These are phyloP conservation scores for Aviceda subcristata DNA, from an alignment of 2,113 vertebrate species.

Conservation along the genomic window DNA sequence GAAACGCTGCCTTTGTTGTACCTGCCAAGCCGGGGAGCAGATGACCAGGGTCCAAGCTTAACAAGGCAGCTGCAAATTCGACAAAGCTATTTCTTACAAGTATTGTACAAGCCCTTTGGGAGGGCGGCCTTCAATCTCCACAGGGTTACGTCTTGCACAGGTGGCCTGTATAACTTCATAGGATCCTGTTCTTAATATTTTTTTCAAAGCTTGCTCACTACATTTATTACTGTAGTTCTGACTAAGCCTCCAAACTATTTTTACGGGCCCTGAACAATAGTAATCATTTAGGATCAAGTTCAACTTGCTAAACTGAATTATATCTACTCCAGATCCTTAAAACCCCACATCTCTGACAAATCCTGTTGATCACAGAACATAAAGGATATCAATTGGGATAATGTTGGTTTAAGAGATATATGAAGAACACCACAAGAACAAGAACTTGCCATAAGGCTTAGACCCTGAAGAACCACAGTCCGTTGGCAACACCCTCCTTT, in stretches of 20 bases:
- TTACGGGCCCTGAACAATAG: constrained; percentile 41
- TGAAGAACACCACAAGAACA: background rate
- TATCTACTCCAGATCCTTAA: background rate
- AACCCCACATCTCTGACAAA: background rate
- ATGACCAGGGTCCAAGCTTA: background rate
- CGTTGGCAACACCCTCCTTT: background rate
- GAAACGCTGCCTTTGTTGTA: background rate
- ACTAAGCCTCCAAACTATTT: constrained; percentile 67
- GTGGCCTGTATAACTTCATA: constrained; percentile 31
- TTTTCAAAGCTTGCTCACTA: constrained; percentile 46
- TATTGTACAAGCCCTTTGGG: background rate
- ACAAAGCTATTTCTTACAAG: constrained; percentile 24
- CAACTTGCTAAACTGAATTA: constrained; percentile 36
- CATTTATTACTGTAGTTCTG: constrained; percentile 61
- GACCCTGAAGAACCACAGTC: background rate
- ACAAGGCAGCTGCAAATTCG: constrained; percentile 13
- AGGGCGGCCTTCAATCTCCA: constrained; percentile 17
- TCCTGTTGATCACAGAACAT: background rate
- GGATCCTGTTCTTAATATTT: constrained; percentile 21
- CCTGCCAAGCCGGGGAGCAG: background rate
- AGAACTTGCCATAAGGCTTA: background rate
- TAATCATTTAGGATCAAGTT: constrained; percentile 40
- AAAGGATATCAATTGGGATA: background rate
- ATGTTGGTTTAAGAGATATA: background rate
- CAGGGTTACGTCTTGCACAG: constrained; percentile 37